phyloP scores from a whole-genome alignment of 2,888 invertebrate genomes.

The Pachycephus smyrnensis region DNA sequence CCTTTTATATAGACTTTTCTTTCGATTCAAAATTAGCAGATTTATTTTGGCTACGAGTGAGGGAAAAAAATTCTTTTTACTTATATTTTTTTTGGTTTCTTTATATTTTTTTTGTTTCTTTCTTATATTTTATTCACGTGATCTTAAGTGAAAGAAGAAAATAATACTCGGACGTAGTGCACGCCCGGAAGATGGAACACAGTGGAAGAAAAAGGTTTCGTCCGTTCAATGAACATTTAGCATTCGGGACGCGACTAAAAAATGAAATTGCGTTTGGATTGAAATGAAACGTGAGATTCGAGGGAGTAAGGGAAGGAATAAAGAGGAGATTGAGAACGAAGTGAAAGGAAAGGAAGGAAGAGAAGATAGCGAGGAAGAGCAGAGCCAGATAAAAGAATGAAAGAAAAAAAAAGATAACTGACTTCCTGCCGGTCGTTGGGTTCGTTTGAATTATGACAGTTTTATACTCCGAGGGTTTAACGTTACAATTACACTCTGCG shows the following conservation, averaged over 20 bases:
- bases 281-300: constrained; percentile 23
- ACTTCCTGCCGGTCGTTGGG: constrained; percentile 24
- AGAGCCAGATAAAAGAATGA: constrained; percentile 24
- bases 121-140: too few species aligned
- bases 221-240: not conserved
- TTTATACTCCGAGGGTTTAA: constrained; percentile 31
- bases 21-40: too few species aligned
- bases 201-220: not conserved
- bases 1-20: too few species aligned
- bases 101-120: too few species aligned
- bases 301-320: not conserved
- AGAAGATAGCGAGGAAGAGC: not conserved
- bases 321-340: constrained; percentile 12
- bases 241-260: constrained; percentile 21
- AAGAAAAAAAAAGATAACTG: not conserved
- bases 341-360: constrained; percentile 11
- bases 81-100: too few species aligned
- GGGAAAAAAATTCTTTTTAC: too few species aligned
- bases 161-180: too few species aligned
- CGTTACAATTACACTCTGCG: constrained; percentile 45
- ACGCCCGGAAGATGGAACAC: not conserved
- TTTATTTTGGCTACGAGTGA: too few species aligned
- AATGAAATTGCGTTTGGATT: constrained; percentile 35
- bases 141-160: too few species aligned
- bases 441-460: constrained; percentile 39